Evolutionary conservation across 2,888 invertebrate genomes (phyloP), one percentile per base, ranked within the genome.

Genomic region (Lasioglossum leucozonium): DNA sequence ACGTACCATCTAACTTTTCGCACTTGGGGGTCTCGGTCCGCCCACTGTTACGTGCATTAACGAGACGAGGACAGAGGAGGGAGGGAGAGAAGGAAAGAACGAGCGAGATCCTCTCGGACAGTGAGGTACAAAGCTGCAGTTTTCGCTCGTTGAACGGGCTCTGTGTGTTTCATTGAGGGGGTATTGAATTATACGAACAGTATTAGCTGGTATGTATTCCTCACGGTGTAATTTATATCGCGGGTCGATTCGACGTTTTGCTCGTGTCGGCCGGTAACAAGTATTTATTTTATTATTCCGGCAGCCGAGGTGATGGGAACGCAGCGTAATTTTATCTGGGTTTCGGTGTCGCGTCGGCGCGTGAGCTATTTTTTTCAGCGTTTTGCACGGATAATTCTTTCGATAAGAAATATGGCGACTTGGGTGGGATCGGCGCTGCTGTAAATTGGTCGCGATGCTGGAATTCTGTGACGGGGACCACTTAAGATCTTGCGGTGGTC

Each of bases 11-110:
- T 73, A 81, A 77, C 78, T 87, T 86, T 87, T 87, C 87, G 83
- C 87, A 87, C 87, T 87, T 87, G 87, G 87, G 83, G 87, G 87
- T 83, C 87, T 34, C 58, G 74, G 26, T 86, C 72, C 87, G 87
- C 75, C 80, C 87, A 86, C 78, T 67, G 79, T 80, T 78, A 73
- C 86, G 77, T 79, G 80, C 77, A 65, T 81, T 86, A 87, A 87
- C 86, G 86, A 86, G 81, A 74, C 34, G 65, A 34, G 34, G 65
- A 37, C 65, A 37, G 22, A n/a, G 34, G 22, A 67, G 67, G 4
- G 18, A 67, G 37, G 8, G 37, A 22, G 11, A 22, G n/a, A 40
- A 4, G 73, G 78, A 72, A 22, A 40, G 37, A 37, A 40, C 11
- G 67, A 13, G 40, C 2, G 6, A 37, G 18, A 16, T 65, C 73